phyloP scores from a whole-genome alignment of 2,888 invertebrate species.

The Apocheima hispidaria region DNA sequence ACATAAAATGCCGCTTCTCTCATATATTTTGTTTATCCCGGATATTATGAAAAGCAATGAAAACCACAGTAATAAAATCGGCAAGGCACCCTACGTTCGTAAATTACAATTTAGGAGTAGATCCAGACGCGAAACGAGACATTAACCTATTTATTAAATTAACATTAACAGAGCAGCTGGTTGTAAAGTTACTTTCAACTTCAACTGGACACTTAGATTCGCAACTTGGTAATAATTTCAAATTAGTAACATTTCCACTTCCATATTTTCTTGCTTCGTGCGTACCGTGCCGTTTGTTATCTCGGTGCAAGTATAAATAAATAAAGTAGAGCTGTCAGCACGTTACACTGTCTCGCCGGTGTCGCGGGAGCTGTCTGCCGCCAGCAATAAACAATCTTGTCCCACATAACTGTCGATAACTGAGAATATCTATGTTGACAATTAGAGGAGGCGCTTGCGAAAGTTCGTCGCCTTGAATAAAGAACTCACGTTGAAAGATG shows the following conservation, averaged over 20 bases:
- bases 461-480: conserved; percentile 51
- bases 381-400: conserved; percentile 73
- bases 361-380: conserved; percentile 61
- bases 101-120: conserved; percentile 60
- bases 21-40: conserved; percentile 38
- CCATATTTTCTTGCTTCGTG: conserved; percentile 8
- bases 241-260: conserved; percentile 16
- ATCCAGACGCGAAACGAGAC: conserved; percentile 46
- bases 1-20: conserved; percentile 33
- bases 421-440: conserved; percentile 55
- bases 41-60: conserved; percentile 54
- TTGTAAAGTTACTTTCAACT: conserved; percentile 9
- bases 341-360: conserved; percentile 49
- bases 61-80: conserved; percentile 50
- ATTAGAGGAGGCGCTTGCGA: conserved; percentile 54
- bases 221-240: conserved; percentile 5
- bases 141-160: conserved; percentile 46
- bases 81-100: conserved; percentile 57
- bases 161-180: conserved; percentile 1
- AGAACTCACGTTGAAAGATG: conserved; percentile 30
- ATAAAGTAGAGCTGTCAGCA: conserved; percentile 53
- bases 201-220: not conserved
- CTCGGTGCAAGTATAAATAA: conserved; percentile 29
- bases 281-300: conserved; percentile 12
- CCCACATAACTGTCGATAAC: conserved; percentile 71